Conservation (phyloP, 2,888 invertebrate species). For the Syritta pipiens region DNA sequence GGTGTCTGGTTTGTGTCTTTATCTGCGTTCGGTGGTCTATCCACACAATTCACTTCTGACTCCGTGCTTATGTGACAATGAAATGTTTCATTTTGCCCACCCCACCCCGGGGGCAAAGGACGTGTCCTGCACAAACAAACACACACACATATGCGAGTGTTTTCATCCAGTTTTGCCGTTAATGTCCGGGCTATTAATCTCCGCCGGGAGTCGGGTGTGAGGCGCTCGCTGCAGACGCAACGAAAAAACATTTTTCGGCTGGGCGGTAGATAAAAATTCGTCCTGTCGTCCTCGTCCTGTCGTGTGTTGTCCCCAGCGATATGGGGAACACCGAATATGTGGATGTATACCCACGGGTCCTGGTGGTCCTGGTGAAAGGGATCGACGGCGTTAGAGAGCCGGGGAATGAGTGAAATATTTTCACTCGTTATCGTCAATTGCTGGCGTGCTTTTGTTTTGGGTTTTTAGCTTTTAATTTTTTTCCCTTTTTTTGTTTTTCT, state of each 20-base stretch:
- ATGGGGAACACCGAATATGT: slow-evolving; percentile 1
- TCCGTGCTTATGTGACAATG: slow-evolving; percentile 60
- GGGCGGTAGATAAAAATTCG: slow-evolving; percentile 56
- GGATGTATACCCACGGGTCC: slow-evolving; percentile 36
- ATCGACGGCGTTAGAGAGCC: not conserved
- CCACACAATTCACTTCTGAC: slow-evolving; percentile 53
- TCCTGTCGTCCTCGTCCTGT: slow-evolving; percentile 8
- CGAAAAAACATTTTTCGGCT: slow-evolving; percentile 48
- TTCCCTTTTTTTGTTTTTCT: slow-evolving; percentile 22
- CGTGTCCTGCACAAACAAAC: too few species aligned
- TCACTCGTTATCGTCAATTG: slow-evolving; percentile 61
- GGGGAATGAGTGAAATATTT: slow-evolving; percentile 64
- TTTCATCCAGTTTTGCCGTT: slow-evolving; percentile 65
- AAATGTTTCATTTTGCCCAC: slow-evolving; percentile 51
- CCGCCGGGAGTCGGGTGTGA: slow-evolving; percentile 29
- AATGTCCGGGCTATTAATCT: slow-evolving; percentile 65
- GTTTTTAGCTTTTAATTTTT: slow-evolving; percentile 59
- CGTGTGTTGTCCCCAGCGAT: not conserved
- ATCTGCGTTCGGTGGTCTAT: slow-evolving; percentile 59
- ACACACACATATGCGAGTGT: too few species aligned
- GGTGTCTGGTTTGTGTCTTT: slow-evolving; percentile 56
- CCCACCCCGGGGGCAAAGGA: too few species aligned
- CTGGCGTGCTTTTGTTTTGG: slow-evolving; percentile 53
- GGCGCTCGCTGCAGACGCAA: not conserved
- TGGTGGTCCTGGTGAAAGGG: not conserved